A percentile compares a stretch with the other conserved stretches of the same genome.
phyloP scores from a whole-genome alignment of 2,888 invertebrate species.

The Pteria penguin region DNA sequence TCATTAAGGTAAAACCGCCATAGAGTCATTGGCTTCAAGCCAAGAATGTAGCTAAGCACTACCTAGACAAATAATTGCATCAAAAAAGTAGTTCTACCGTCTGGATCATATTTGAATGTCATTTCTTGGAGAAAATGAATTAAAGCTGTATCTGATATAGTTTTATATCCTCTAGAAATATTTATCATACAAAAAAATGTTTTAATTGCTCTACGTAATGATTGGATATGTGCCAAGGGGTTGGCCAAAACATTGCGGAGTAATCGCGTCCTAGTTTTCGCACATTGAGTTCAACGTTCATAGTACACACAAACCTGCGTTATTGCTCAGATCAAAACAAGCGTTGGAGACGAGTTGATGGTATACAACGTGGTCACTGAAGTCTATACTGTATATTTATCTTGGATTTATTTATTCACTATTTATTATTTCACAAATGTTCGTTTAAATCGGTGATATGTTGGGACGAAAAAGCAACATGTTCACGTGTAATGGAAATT shows the following conservation, averaged over 20 bases:
- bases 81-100: constrained; percentile 53
- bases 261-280: constrained; percentile 57
- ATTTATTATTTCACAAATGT: constrained; percentile 36
- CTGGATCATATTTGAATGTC: constrained; percentile 33
- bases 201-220: too few species aligned
- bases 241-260: constrained; percentile 43
- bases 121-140: too few species aligned
- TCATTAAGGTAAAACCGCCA: constrained; percentile 55
- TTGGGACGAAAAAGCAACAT: constrained; percentile 54
- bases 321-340: constrained; percentile 52
- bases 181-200: too few species aligned
- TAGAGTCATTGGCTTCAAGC: constrained; percentile 38
- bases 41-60: constrained; percentile 32
- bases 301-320: constrained; percentile 63
- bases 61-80: constrained; percentile 39
- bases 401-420: constrained; percentile 30
- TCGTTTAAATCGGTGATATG: constrained; percentile 50
- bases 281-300: constrained; percentile 63
- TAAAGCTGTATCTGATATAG: too few species aligned
- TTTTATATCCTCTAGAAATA: too few species aligned
- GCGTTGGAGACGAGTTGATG: constrained; percentile 32
- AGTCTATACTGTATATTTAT: constrained; percentile 20
- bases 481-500: constrained; percentile 26
- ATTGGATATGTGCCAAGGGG: constrained; percentile 59
- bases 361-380: constrained; percentile 38